Percentiles rank a stretch among this genome's conserved stretches.
These are phyloP conservation scores for Pseudochromis fuscus DNA, from an alignment of 2,797 vertebrate species.

Conservation along the genomic window DNA sequence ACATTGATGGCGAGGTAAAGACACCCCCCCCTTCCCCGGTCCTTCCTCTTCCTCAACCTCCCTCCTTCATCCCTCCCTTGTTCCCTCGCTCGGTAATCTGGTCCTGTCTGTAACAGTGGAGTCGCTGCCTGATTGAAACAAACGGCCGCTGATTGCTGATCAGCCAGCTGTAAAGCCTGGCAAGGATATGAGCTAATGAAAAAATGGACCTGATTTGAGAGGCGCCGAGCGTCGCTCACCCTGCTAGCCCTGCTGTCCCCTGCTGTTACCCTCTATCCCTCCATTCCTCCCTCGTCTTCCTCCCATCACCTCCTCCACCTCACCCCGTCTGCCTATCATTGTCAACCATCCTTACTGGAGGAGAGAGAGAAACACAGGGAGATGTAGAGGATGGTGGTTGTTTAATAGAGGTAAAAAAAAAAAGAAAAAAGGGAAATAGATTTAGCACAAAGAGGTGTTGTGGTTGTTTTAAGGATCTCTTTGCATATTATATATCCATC, in stretches of 20 bases:
- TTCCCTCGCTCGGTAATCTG: slow-evolving; percentile 75
- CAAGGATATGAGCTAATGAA: slow-evolving; percentile 93
- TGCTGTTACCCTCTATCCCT: slow-evolving; percentile 80
- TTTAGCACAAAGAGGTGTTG: slow-evolving; percentile 39
- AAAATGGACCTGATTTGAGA: slow-evolving; percentile 92
- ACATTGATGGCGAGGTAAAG: slow-evolving; percentile 72
- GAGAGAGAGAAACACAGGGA: slow-evolving; percentile 32
- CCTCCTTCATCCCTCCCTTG: slow-evolving; percentile 60
- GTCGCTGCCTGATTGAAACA: slow-evolving; percentile 90
- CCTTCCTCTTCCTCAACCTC: slow-evolving; percentile 40
- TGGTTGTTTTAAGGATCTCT: slow-evolving; percentile 18
- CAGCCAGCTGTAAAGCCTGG: slow-evolving; percentile 95
- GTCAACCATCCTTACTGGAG: slow-evolving; percentile 63
- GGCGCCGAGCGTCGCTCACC: slow-evolving; percentile 82
- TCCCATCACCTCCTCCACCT: slow-evolving; percentile 62
- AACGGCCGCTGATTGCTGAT: slow-evolving; percentile 93
- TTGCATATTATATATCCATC: slow-evolving; percentile 3
- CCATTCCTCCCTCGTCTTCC: slow-evolving; percentile 66
- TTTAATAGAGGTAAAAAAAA: slow-evolving; percentile 55
- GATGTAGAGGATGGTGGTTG: slow-evolving; percentile 53
- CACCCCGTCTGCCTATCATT: slow-evolving; percentile 70
- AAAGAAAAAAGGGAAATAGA: slow-evolving; percentile 51
- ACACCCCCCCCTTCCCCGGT: slow-evolving; percentile 38
- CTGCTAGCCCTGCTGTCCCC: slow-evolving; percentile 80
- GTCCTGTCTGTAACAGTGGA: slow-evolving; percentile 82